These are phyloP conservation scores for Sinocyclocheilus grahami DNA, from an alignment of 2,113 vertebrate species.

Conservation along the genomic window DNA sequence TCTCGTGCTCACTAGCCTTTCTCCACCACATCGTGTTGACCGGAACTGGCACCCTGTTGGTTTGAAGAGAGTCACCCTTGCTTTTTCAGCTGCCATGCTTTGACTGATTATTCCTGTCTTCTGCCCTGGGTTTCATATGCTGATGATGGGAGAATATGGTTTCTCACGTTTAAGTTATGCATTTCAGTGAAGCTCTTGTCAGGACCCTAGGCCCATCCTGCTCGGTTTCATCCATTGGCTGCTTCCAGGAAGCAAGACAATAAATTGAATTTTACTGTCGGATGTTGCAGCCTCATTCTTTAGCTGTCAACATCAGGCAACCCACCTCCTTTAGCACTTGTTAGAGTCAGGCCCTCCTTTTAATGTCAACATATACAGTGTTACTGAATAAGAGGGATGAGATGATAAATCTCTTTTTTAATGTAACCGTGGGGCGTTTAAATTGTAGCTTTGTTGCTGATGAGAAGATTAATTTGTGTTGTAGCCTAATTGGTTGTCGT, in stretches of 20 bases:
- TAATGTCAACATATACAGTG: slow-evolving; percentile 41
- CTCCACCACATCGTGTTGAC: slow-evolving; percentile 8
- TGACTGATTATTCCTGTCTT: slow-evolving; percentile 68
- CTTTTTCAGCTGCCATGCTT: slow-evolving; percentile 66
- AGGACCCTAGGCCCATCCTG: slow-evolving; percentile 60
- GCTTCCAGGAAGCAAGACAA: slow-evolving; percentile 56
- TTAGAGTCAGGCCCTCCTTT: slow-evolving; percentile 54
- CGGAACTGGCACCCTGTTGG: slow-evolving; percentile 41
- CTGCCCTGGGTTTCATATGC: slow-evolving; percentile 64
- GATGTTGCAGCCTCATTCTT: slow-evolving; percentile 58
- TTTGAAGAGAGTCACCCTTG: slow-evolving; percentile 26
- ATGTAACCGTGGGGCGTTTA: background rate
- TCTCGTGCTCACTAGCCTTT: background rate
- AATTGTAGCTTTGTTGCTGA: background rate
- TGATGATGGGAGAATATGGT: slow-evolving; percentile 72
- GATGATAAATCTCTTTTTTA: background rate
- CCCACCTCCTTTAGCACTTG: slow-evolving; percentile 46
- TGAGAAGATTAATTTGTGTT: slow-evolving; percentile 2
- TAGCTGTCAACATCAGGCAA: slow-evolving; percentile 49
- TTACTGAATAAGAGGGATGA: slow-evolving; percentile 33
- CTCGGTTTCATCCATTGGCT: slow-evolving; percentile 68
- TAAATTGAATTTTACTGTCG: slow-evolving; percentile 65
- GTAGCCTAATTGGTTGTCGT: background rate
- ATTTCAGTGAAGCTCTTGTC: slow-evolving; percentile 77
- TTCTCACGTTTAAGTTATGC: slow-evolving; percentile 65